These are phyloP conservation scores for Bos indicus DNA, from an alignment of 2,113 vertebrate genomes.

Conservation along the genomic window DNA sequence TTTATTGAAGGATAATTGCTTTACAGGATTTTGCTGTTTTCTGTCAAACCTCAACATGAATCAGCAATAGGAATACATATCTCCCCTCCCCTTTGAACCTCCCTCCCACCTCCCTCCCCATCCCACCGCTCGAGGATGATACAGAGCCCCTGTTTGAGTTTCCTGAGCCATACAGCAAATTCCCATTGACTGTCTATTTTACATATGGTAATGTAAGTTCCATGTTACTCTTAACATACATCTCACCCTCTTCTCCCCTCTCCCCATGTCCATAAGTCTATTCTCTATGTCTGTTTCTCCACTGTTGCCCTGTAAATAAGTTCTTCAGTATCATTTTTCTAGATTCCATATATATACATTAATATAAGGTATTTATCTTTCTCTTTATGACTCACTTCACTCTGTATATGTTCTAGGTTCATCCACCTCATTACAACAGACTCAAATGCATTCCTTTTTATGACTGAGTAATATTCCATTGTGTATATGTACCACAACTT, in stretches of 20 bases:
- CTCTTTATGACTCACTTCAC: not conserved
- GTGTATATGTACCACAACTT: not conserved
- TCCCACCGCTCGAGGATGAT: not conserved
- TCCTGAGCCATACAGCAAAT: not conserved
- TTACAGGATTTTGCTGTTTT: not conserved
- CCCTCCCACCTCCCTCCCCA: not conserved
- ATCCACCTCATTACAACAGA: not conserved
- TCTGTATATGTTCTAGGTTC: not conserved
- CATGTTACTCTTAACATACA: not conserved
- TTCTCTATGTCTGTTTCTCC: not conserved
- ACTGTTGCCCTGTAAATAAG: not conserved
- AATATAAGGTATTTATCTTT: not conserved
- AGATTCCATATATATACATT: not conserved
- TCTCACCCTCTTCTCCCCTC: not conserved
- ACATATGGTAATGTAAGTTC: not conserved
- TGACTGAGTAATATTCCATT: not conserved
- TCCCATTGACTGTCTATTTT: not conserved
- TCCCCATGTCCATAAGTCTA: not conserved
- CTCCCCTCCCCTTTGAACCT: not conserved
- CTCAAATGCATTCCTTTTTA: not conserved
- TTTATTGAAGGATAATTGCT: not conserved
- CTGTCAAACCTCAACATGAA: not conserved
- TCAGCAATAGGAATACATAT: not conserved
- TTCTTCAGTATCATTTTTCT: not conserved
- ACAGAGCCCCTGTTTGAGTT: not conserved